These are phyloP conservation scores for Creontiades dilutus DNA, from an alignment of 2,888 invertebrate genomes.

Conservation along the genomic window DNA sequence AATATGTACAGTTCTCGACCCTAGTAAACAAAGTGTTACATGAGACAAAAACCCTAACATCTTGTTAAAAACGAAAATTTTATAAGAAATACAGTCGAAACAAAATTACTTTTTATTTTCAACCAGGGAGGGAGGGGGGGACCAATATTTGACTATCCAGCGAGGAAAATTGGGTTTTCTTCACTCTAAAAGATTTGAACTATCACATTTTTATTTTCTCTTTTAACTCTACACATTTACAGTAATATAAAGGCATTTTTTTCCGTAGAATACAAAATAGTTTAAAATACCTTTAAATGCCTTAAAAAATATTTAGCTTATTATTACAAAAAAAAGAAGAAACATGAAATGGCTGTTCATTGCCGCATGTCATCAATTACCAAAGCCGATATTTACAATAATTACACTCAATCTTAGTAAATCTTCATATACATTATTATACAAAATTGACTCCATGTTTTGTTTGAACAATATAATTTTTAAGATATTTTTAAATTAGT, in stretches of 20 bases:
- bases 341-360: slow-evolving; percentile 55
- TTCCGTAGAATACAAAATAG: slow-evolving; percentile 52
- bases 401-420: slow-evolving; percentile 54
- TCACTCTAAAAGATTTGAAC: slow-evolving; percentile 52
- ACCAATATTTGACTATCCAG: slow-evolving; percentile 38
- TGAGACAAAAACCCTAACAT: neutral
- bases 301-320: slow-evolving; percentile 65
- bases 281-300: slow-evolving; percentile 57
- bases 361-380: slow-evolving; percentile 62
- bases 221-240: slow-evolving; percentile 48
- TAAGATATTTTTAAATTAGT: slow-evolving; percentile 49
- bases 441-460: slow-evolving; percentile 68
- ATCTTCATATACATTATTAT: slow-evolving; percentile 63
- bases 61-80: neutral
- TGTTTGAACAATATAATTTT: slow-evolving; percentile 64
- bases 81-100: neutral
- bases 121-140: neutral
- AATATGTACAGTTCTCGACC: too few species aligned
- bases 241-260: slow-evolving; percentile 49
- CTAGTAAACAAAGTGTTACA: slow-evolving; percentile 6
- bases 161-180: slow-evolving; percentile 48
- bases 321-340: slow-evolving; percentile 54
- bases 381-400: slow-evolving; percentile 66
- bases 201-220: slow-evolving; percentile 48
- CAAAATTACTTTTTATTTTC: neutral